Conservation (phyloP, 2,888 invertebrate species). For the Calameuta idolon region DNA sequence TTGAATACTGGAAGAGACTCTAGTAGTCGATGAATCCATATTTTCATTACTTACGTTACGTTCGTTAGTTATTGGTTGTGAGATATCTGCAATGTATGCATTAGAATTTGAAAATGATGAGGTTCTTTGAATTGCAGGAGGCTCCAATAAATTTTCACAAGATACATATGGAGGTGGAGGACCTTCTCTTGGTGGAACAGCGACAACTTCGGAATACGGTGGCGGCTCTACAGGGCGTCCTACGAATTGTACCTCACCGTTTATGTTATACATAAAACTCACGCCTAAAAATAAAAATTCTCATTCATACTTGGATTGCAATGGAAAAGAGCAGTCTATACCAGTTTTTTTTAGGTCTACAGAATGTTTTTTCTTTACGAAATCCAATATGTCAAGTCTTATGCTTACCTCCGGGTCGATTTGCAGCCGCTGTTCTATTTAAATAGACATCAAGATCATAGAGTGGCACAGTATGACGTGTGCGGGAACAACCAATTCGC, state of each 20-base stretch:
- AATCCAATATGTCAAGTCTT: neutral
- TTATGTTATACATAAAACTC: slow-evolving; percentile 65
- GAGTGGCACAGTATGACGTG: slow-evolving; percentile 39
- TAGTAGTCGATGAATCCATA: slow-evolving; percentile 22
- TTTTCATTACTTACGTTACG: slow-evolving; percentile 14
- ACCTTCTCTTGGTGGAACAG: slow-evolving; percentile 62
- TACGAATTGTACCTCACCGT: slow-evolving; percentile 65
- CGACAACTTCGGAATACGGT: slow-evolving; percentile 63
- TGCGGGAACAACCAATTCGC: slow-evolving; percentile 36
- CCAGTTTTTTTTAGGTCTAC: neutral
- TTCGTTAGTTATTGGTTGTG: slow-evolving; percentile 8
- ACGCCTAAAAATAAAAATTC: slow-evolving; percentile 39
- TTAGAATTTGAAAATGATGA: neutral
- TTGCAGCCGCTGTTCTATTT: slow-evolving; percentile 38
- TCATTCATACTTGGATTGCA: neutral
- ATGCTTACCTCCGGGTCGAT: slow-evolving; percentile 27
- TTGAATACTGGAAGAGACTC: slow-evolving; percentile 19
- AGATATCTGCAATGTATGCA: slow-evolving; percentile 1
- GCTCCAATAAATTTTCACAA: slow-evolving; percentile 43
- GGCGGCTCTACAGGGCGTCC: slow-evolving; percentile 64
- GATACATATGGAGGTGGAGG: slow-evolving; percentile 67
- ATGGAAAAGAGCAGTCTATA: neutral
- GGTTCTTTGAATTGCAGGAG: slow-evolving; percentile 14
- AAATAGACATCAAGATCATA: slow-evolving; percentile 57
- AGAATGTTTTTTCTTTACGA: neutral